phyloP scores from a whole-genome alignment of 2,888 invertebrate species.

The Eilema griseolum region DNA sequence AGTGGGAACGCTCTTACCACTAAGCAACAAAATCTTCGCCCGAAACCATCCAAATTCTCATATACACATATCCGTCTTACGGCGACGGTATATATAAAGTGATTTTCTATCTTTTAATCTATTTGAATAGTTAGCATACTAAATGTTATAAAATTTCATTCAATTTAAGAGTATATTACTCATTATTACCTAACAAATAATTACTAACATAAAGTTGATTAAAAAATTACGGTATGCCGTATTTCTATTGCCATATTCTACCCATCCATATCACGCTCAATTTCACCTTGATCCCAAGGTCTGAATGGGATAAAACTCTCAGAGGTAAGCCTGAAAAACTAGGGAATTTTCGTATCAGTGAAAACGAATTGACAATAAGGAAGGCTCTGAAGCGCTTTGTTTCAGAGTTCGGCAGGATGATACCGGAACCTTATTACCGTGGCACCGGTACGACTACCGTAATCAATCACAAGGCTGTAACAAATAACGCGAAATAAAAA shows the following conservation, averaged over 20 bases:
- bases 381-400: constrained; percentile 33
- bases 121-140: too few relatives aligned
- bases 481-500: neutral
- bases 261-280: constrained; percentile 39
- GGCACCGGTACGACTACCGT: neutral
- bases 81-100: too few relatives aligned
- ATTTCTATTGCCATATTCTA: constrained; percentile 24
- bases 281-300: constrained; percentile 46
- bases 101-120: too few relatives aligned
- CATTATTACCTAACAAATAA: too few relatives aligned
- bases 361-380: constrained; percentile 63
- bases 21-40: too few relatives aligned
- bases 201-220: neutral
- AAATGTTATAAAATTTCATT: too few relatives aligned
- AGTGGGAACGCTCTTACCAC: too few relatives aligned
- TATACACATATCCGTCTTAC: too few relatives aligned
- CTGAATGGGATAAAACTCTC: constrained; percentile 52
- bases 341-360: constrained; percentile 59
- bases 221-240: neutral
- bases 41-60: too few relatives aligned
- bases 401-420: constrained; percentile 23
- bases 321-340: constrained; percentile 56
- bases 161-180: too few relatives aligned
- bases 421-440: constrained; percentile 13
- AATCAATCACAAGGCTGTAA: constrained; percentile 1